Conservation (phyloP, 2,113 vertebrate species). For the Taurulus bubalis region DNA sequence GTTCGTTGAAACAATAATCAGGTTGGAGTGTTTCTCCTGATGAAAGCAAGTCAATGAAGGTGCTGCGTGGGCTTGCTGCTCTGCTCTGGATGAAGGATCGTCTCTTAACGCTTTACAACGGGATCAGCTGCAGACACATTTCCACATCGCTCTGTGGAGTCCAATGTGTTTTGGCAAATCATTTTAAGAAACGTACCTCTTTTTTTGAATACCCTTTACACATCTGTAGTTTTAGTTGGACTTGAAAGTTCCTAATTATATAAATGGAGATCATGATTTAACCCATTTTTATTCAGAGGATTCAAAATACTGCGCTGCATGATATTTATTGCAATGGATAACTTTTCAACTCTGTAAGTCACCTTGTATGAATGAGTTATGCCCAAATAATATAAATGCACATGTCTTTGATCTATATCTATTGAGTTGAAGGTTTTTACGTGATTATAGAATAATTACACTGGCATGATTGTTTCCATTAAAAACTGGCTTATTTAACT, state of each 20-base stretch:
- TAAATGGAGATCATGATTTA: background rate
- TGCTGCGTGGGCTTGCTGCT: background rate
- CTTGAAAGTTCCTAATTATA: background rate
- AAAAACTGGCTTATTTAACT: background rate
- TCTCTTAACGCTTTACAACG: background rate
- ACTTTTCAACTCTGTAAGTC: background rate
- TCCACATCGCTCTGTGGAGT: background rate
- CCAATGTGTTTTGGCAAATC: background rate
- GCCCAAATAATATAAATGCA: background rate
- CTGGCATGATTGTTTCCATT: background rate
- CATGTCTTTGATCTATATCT: background rate
- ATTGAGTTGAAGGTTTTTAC: background rate
- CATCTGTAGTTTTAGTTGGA: too few relatives aligned
- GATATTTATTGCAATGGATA: background rate
- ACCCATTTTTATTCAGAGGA: background rate
- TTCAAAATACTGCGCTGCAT: background rate
- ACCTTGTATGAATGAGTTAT: background rate
- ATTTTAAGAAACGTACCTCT: background rate
- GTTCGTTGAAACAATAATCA: background rate
- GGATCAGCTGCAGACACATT: background rate
- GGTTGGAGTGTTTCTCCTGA: background rate
- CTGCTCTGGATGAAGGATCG: slow-evolving; percentile 4
- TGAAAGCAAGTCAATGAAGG: slow-evolving; percentile 2
- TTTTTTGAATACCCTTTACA: background rate
- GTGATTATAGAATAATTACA: background rate